Evolutionary conservation across 2,113 vertebrate genomes (phyloP), one percentile per base, ranked within the genome.

Genomic region (Planiliza haematocheilus): DNA sequence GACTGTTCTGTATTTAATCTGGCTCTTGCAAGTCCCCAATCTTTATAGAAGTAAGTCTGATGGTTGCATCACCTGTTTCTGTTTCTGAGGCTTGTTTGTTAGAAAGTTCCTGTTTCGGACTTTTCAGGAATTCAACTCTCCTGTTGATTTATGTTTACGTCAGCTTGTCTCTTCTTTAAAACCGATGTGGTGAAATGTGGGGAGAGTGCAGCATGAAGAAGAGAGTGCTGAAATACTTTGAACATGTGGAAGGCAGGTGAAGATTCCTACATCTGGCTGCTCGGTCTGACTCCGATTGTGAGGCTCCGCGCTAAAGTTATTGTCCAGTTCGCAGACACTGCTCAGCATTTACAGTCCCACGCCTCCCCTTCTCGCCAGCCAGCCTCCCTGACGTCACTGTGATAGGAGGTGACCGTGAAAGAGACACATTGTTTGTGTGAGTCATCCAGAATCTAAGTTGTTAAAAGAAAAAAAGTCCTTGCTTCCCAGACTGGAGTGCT

Each of bases 371-470:
- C 62, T 78, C 52, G 34, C n/a, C 2, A 20, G 18, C 61, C 34
- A 20, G 62, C 46, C 70, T 46, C 51, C 39, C n/a, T 60, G 56
- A 71, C 53, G 73, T 53, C 69, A 37, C 24, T 50, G 60, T 42
- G 50, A 41, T 36, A 41, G 41, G 10, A 57, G 57, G n/a, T 1
- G 78, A 57, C 57, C 46, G 14, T 77, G 51, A 77, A 66, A 79
- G 53, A 76, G 57, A 75, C 38, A 62, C 37, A 56, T 38, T 70
- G 82, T 76, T 70, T 76, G 52, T 70, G 55, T 79, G 82, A 86
- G 65, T 86, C 78, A 82, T 68, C 58, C 20, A 9, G 46, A 61
- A 67, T 52, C 42, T 51, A 65, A 50, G 64, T 68, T 69, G 37
- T 64, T 59, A 38, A 62, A n/a, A n/a, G n/a, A n/a, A n/a, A 50